Evolutionary conservation across 2,113 vertebrate genomes (phyloP).

Genomic region (Colaptes auratus): DNA sequence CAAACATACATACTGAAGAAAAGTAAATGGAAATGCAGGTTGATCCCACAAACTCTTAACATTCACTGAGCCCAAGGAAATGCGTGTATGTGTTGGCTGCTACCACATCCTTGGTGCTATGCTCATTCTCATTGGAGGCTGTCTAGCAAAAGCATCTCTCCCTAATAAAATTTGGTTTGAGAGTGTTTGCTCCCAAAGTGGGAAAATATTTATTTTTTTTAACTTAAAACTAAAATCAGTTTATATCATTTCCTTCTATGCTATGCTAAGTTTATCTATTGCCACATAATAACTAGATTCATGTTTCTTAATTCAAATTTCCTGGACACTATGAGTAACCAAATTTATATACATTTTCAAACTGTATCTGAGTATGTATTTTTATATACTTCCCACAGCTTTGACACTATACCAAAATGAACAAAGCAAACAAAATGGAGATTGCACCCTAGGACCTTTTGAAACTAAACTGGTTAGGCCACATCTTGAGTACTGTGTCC

Average conservation of each 20-base stretch:
- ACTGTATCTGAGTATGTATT: background rate
- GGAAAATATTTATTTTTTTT: background rate
- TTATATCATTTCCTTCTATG: background rate
- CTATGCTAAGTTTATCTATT: background rate
- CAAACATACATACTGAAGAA: background rate
- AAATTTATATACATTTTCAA: background rate
- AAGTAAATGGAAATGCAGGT: background rate
- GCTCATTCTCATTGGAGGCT: background rate
- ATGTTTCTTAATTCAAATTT: background rate
- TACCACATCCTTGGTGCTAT: background rate
- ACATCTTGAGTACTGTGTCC: too few species aligned
- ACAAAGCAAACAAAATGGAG: rapidly evolving
- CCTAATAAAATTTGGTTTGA: background rate
- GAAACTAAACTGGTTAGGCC: background rate
- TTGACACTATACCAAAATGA: background rate
- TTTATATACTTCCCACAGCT: background rate
- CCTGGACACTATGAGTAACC: background rate
- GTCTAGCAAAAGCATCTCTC: background rate
- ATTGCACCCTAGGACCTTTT: background rate
- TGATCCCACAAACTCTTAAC: background rate
- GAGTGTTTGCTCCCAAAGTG: background rate
- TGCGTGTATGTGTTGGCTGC: background rate
- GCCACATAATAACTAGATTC: background rate
- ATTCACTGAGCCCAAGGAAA: background rate
- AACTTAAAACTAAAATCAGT: background rate